A percentile compares a stretch with the other conserved stretches of the same genome.
These are phyloP conservation scores for Aspidapion aeneum DNA, from an alignment of 2,888 invertebrate species.

Conservation along the genomic window DNA sequence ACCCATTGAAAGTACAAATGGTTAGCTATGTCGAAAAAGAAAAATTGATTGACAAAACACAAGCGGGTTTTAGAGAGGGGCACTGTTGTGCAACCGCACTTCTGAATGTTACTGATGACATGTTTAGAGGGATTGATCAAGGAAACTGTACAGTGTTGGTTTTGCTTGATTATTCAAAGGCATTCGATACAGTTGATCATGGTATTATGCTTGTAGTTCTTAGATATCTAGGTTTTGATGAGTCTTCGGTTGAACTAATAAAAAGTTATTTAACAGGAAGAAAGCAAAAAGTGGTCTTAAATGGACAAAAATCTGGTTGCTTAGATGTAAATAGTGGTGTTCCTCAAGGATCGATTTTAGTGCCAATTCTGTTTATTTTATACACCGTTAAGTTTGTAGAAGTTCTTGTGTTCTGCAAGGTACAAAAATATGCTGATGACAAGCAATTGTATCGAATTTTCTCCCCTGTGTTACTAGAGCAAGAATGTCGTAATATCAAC, in stretches of 20 bases:
- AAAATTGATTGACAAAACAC: not conserved
- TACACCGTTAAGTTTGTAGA: constrained; percentile 14
- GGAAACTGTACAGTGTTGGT: not conserved
- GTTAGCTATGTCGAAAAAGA: not conserved
- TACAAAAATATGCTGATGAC: not conserved
- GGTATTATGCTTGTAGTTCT: constrained; percentile 26
- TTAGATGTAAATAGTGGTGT: constrained; percentile 25
- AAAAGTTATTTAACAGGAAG: not conserved
- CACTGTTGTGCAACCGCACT: constrained; percentile 11
- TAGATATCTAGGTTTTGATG: constrained; percentile 46
- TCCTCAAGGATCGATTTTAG: constrained; percentile 47
- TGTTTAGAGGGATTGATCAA: constrained; percentile 3
- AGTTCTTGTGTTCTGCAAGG: constrained; percentile 34
- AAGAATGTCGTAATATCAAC: not conserved
- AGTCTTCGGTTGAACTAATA: constrained; percentile 30
- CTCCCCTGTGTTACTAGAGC: not conserved
- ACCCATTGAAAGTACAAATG: not conserved
- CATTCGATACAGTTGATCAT: constrained; percentile 6
- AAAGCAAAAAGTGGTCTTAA: constrained; percentile 1
- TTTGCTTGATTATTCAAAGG: constrained; percentile 6
- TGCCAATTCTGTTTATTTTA: constrained; percentile 43
- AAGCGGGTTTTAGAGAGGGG: constrained; percentile 8
- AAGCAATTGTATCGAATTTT: not conserved
- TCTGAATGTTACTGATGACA: constrained; percentile 4
- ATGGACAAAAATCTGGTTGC: not conserved